Evolutionary conservation across 2,797 vertebrate species (phyloP).

Genomic region (Anguilla pacifica): DNA sequence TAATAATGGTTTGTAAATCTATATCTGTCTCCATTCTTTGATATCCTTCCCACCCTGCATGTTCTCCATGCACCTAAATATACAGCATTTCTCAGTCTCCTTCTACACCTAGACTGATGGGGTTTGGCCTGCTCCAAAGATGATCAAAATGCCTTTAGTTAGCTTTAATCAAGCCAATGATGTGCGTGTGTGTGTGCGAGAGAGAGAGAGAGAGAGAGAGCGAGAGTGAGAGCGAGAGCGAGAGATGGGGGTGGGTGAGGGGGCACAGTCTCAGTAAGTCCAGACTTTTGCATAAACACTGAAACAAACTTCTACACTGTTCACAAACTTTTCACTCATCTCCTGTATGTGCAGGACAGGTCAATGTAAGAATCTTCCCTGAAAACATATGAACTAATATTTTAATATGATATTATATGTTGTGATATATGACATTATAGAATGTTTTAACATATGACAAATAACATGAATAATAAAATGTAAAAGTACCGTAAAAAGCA

Average conservation of each 20-base stretch:
- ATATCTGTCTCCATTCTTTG: neutral
- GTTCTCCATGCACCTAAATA: neutral
- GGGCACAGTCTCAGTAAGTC: too few species aligned
- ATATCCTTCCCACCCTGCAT: neutral
- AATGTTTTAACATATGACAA: neutral
- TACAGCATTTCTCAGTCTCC: neutral
- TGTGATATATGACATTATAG: too few species aligned
- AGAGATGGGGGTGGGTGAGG: too few species aligned
- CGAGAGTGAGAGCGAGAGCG: too few species aligned
- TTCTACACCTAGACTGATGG: neutral
- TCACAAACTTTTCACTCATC: neutral
- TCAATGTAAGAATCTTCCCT: neutral
- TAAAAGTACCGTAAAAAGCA: slow-evolving; percentile 7
- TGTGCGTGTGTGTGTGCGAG: neutral
- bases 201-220: too few species aligned
- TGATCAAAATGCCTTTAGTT: neutral
- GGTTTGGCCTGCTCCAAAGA: neutral
- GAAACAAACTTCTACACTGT: neutral
- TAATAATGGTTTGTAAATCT: neutral
- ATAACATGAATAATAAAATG: slow-evolving; percentile 1
- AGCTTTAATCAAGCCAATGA: too few species aligned
- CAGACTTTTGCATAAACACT: too few species aligned
- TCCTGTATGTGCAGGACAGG: neutral
- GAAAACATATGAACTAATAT: neutral
- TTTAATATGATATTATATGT: too few species aligned